These are phyloP conservation scores for Aphelinus atriplicis DNA, from an alignment of 1,140 invertebrate genomes.

Conservation along the genomic window DNA sequence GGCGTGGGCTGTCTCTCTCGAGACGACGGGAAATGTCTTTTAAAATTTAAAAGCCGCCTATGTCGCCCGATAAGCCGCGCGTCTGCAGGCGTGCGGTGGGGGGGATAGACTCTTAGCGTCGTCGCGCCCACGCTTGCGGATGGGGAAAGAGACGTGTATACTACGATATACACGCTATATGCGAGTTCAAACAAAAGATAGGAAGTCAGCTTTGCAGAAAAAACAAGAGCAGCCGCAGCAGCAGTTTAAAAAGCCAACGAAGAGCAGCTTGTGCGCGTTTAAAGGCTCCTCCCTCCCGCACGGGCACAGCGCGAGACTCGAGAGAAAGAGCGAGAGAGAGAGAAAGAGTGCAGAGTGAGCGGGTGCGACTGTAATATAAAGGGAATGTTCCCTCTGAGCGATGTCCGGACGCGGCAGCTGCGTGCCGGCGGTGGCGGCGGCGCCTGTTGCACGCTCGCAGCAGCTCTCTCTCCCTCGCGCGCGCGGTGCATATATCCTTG, in stretches of 20 bases:
- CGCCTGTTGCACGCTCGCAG: conserved; percentile 24
- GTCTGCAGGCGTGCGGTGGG: no score
- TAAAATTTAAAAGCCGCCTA: no score
- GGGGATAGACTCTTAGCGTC: no score
- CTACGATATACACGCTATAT: no score
- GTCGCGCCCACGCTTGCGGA: no score
- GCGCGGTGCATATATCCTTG: no score
- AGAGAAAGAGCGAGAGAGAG: not conserved
- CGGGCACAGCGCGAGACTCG: not conserved
- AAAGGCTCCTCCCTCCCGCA: not conserved
- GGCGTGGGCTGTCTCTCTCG: no score
- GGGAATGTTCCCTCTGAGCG: conserved; percentile 44
- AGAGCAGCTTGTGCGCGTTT: not conserved
- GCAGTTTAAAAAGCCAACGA: conserved; percentile 3
- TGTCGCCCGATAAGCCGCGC: no score
- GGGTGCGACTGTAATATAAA: conserved; percentile 38
- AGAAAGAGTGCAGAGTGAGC: not conserved
- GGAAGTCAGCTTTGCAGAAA: no score
- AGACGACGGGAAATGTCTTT: no score
- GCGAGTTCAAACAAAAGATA: not conserved
- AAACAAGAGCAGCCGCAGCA: not conserved
- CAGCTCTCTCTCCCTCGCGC: not conserved
- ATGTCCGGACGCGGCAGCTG: conserved; percentile 51
- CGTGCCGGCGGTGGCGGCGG: conserved; percentile 45
- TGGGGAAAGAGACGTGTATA: no score